Conservation (phyloP, 2,797 vertebrate species). For the Microcaecilia unicolor region DNA sequence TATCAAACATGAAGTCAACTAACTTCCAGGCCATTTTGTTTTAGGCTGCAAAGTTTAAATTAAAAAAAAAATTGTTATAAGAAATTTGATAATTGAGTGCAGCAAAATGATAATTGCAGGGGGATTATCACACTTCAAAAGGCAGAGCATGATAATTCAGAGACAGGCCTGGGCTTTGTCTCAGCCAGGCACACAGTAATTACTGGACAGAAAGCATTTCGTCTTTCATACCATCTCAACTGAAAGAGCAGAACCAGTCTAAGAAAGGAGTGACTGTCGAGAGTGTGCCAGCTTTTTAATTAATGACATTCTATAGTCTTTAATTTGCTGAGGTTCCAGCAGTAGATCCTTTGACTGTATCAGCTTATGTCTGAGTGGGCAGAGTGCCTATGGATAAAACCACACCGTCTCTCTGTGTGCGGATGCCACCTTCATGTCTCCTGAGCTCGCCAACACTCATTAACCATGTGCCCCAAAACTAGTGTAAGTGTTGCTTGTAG, state of each 20-base stretch:
- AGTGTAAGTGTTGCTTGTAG: too few species aligned
- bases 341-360: slow-evolving; percentile 16
- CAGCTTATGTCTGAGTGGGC: slow-evolving; percentile 11
- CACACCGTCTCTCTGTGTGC: too few species aligned
- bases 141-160: slow-evolving; percentile 15
- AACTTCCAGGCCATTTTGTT: not conserved
- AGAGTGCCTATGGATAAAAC: not conserved
- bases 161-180: slow-evolving; percentile 28
- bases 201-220: slow-evolving; percentile 29
- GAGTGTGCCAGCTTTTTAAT: slow-evolving; percentile 16
- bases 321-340: slow-evolving; percentile 13
- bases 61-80: slow-evolving; percentile 3
- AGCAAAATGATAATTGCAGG: not conserved
- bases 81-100: slow-evolving; percentile 9
- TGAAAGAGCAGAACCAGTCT: slow-evolving; percentile 22
- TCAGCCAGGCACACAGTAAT: slow-evolving; percentile 28
- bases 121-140: slow-evolving; percentile 21
- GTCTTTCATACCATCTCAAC: slow-evolving; percentile 8
- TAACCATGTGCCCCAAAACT: too few species aligned
- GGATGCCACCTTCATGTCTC: too few species aligned
- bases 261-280: slow-evolving; percentile 23
- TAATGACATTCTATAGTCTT: slow-evolving; percentile 3
- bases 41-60: not conserved
- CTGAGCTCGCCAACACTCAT: too few species aligned
- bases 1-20: too few species aligned